Evolutionary conservation across 2,888 invertebrate species (phyloP), one percentile per base, ranked within the genome.

Genomic region (Platycheirus albimanus): DNA sequence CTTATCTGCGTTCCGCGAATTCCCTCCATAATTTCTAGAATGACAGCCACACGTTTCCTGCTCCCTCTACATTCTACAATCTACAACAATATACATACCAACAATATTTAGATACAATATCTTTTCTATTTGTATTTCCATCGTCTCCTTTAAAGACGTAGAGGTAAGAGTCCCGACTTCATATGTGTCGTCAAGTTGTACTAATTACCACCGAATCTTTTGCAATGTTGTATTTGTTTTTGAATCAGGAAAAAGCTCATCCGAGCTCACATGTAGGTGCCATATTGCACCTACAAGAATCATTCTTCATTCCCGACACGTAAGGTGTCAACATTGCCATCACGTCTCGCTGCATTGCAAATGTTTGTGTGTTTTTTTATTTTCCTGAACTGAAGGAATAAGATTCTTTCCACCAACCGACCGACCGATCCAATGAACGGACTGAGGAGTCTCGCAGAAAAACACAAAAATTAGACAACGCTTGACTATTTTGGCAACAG

Each of bases 261-360:
- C 41, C 38, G 19, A 19, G 70, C 61, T 47, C 81, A 24, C 58
- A 71, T 71, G 76, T 81, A 83, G 83, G 83, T 83, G 83, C 83
- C 83, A 78, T 83, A 83, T 83, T 83, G 83, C 83, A 83, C 83
- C 83, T 83, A 83, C 83, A 83, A 83, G 69, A 67, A 69, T 74
- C 69, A 78, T 83, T 78, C 45, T 72, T 83, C 83, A 83, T 78
- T 78, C 83, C 51, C 74, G 56, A 83, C 83, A 83, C 83, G 83
- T 83, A 83, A 83, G 83, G 83, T 83, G 83, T 83, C 83, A 83
- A 83, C 83, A 78, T 83, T 83, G 72, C 83, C 72, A 74, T 83
- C 83, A 83, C 83, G 83, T 83, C 72, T 49, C 64, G 64, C 72
- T 74, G 83, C 83, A 83, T 64, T 83, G 83, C 78, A 66, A 52